phyloP scores from a whole-genome alignment of 2,113 vertebrate genomes.

The Heterocephalus glaber region DNA sequence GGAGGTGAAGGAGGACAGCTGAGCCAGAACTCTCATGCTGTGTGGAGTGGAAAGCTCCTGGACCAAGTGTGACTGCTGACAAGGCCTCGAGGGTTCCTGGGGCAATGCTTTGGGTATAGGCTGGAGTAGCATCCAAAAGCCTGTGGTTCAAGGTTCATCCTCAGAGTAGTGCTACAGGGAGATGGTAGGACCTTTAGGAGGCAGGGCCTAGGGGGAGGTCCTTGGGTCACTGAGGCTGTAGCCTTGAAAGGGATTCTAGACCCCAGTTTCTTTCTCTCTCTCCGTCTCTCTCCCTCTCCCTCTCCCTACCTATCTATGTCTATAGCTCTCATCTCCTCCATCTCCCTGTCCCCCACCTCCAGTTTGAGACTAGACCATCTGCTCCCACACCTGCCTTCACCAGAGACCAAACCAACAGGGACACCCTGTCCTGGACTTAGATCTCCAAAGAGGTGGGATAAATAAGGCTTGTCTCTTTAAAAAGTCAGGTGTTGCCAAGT shows the following conservation, averaged over 20 bases:
- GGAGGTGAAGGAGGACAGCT: not conserved
- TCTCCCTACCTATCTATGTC: too few species aligned
- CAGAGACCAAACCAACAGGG: not conserved
- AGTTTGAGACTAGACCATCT: not conserved
- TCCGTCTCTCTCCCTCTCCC: not conserved
- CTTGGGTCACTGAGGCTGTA: not conserved
- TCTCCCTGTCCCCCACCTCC: not conserved
- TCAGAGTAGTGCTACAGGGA: not conserved
- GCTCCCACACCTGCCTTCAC: not conserved
- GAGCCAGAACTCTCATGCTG: not conserved
- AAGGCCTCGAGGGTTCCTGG: not conserved
- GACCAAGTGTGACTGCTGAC: not conserved
- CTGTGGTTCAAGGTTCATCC: not conserved
- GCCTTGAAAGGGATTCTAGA: not conserved
- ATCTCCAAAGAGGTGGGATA: not conserved
- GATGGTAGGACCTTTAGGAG: not conserved
- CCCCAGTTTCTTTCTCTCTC: too few species aligned
- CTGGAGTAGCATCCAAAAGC: not conserved
- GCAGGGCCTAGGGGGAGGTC: not conserved
- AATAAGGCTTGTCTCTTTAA: not conserved
- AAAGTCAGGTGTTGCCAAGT: not conserved
- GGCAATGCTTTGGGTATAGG: too few species aligned
- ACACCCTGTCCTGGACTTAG: not conserved
- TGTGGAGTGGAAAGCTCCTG: not conserved
- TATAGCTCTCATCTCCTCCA: too few species aligned